phyloP scores from a whole-genome alignment of 2,888 invertebrate genomes.

The Tipula lateralis region DNA sequence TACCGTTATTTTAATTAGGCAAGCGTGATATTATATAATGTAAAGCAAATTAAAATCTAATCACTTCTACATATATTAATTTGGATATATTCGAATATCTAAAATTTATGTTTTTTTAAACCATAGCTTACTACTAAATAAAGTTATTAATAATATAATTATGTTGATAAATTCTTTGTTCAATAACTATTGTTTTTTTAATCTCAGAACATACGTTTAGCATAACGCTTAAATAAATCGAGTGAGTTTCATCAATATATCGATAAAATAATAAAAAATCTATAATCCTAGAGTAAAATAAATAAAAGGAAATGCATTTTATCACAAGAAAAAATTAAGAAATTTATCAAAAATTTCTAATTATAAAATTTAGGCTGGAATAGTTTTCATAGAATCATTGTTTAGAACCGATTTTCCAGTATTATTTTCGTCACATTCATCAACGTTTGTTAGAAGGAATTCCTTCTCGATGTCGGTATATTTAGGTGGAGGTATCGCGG shows the following conservation, averaged over 20 bases:
- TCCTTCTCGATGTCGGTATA: slow-evolving; percentile 31
- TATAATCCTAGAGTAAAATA: neutral
- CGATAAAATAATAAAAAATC: slow-evolving; percentile 3
- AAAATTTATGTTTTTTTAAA: neutral
- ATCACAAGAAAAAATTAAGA: neutral
- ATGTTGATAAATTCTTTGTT: neutral
- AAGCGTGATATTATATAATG: neutral
- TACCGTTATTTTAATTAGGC: neutral
- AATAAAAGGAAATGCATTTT: slow-evolving; percentile 25
- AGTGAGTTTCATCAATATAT: neutral
- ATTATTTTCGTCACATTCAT: neutral
- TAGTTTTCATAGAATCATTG: neutral
- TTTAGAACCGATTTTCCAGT: neutral
- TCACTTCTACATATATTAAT: neutral
- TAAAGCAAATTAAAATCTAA: neutral
- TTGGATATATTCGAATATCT: neutral
- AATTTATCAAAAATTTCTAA: slow-evolving; percentile 26
- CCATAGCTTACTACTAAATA: neutral
- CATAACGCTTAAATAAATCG: neutral
- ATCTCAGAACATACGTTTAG: neutral
- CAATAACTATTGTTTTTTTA: neutral
- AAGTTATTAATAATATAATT: neutral
- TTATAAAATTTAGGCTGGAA: neutral
- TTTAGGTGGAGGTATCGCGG: slow-evolving; percentile 32
- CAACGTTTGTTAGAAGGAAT: slow-evolving; percentile 27